phyloP scores from a whole-genome alignment of 2,113 vertebrate genomes.

The Strigops habroptila region DNA sequence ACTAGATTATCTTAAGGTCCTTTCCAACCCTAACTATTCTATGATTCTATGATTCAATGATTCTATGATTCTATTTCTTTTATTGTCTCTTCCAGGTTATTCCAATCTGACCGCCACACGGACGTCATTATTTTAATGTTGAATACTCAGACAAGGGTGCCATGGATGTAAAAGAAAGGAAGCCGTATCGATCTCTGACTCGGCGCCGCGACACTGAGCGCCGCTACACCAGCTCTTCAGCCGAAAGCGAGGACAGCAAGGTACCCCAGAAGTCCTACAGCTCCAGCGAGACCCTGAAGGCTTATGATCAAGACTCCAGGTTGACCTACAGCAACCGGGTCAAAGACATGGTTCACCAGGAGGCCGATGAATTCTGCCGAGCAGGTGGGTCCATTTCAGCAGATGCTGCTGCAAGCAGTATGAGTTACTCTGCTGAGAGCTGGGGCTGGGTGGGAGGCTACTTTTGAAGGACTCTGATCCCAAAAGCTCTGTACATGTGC shows the following conservation, averaged over 20 bases:
- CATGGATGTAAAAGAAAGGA: conserved; percentile 98
- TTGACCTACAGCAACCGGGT: conserved; percentile 83
- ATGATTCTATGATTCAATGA: no score
- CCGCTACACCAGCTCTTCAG: conserved; percentile 93
- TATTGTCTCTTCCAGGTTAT: conserved; percentile 67
- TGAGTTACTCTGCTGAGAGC: neutral
- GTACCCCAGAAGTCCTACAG: conserved; percentile 93
- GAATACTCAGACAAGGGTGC: conserved; percentile 73
- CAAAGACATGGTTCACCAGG: conserved; percentile 93
- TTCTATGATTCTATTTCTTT: neutral
- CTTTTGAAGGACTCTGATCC: neutral
- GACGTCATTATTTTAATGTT: conserved; percentile 78
- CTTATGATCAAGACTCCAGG: conserved; percentile 93
- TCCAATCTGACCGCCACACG: conserved; percentile 63
- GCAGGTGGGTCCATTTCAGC: conserved; percentile 75
- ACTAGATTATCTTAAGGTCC: no score
- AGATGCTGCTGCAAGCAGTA: accelerated
- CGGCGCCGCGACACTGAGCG: conserved; percentile 89
- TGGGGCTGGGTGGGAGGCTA: neutral
- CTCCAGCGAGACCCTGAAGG: conserved; percentile 98
- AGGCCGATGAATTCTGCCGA: conserved; percentile 89
- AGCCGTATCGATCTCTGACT: conserved; percentile 95
- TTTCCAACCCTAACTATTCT: no score
- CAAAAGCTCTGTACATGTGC: neutral
- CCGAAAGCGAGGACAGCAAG: conserved; percentile 91